These are phyloP conservation scores for Stenotaenia linearis DNA, from an alignment of 2,888 invertebrate genomes.

Conservation along the genomic window DNA sequence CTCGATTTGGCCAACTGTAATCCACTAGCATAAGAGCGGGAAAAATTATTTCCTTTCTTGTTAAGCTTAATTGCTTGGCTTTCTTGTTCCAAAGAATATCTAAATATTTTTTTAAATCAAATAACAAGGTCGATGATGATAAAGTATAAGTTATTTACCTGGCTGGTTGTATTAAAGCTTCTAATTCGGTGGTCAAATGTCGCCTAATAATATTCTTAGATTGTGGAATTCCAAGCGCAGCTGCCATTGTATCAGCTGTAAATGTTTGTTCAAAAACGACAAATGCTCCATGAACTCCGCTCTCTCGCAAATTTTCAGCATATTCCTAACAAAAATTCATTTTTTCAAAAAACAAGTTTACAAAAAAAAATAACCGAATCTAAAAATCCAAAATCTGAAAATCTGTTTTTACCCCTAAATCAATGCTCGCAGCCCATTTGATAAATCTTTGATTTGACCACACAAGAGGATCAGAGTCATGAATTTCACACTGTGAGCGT, in stretches of 20 bases:
- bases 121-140: neutral
- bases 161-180: conserved; percentile 83
- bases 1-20: conserved; percentile 42
- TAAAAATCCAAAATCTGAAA: neutral
- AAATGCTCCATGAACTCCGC: conserved; percentile 90
- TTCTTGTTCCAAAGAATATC: conserved; percentile 54
- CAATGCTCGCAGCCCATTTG: conserved; percentile 88
- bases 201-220: conserved; percentile 88
- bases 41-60: conserved; percentile 58
- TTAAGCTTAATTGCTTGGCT: conserved; percentile 52
- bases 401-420: conserved; percentile 60
- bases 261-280: conserved; percentile 90
- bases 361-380: neutral
- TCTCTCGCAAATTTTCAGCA: conserved; percentile 87
- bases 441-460: conserved; percentile 95
- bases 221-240: conserved; percentile 77
- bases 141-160: conserved; percentile 53
- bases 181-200: conserved; percentile 84
- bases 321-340: conserved; percentile 64
- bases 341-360: neutral
- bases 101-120: conserved; percentile 37
- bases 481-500: conserved; percentile 78
- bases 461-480: conserved; percentile 84
- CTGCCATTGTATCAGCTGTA: conserved; percentile 90
- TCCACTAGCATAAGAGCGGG: conserved; percentile 59